A percentile compares a stretch with the other conserved stretches of the same genome.
Conservation (phyloP, 2,888 invertebrate species). For the Drosophila kambysellisi region DNA sequence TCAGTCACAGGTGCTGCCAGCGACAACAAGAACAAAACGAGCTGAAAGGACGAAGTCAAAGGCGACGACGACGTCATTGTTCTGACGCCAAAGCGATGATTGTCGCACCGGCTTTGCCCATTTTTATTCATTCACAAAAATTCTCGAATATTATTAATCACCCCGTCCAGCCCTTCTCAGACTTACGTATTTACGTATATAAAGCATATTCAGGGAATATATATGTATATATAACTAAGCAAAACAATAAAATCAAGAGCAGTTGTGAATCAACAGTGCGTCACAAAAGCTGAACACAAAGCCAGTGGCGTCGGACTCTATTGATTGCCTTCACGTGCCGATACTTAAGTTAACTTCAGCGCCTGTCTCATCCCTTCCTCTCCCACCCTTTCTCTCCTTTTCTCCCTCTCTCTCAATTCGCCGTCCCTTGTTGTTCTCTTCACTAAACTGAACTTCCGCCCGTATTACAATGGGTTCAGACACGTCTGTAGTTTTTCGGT, state of each 20-base stretch:
- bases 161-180: conserved; percentile 11
- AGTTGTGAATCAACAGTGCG: conserved; percentile 78
- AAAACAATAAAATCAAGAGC: conserved; percentile 72
- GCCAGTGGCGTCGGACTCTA: conserved; percentile 34
- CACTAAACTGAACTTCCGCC: conserved; percentile 14
- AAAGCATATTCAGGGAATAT: neutral
- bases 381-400: neutral
- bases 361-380: neutral
- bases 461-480: conserved; percentile 33
- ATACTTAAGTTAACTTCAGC: conserved; percentile 48
- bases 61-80: conserved; percentile 65
- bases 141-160: conserved; percentile 70
- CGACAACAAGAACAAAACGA: conserved; percentile 1
- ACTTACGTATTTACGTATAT: neutral
- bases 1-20: conserved; percentile 67
- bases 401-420: neutral
- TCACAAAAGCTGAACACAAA: conserved; percentile 46
- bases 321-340: conserved; percentile 75
- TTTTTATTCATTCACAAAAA: conserved; percentile 69
- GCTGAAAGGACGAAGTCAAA: conserved; percentile 38
- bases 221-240: conserved; percentile 27
- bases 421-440: conserved; percentile 3
- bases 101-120: conserved; percentile 36
- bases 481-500: conserved; percentile 60
- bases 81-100: conserved; percentile 51